phyloP scores from a whole-genome alignment of 2,888 invertebrate genomes.

The Mythimna pallens region DNA sequence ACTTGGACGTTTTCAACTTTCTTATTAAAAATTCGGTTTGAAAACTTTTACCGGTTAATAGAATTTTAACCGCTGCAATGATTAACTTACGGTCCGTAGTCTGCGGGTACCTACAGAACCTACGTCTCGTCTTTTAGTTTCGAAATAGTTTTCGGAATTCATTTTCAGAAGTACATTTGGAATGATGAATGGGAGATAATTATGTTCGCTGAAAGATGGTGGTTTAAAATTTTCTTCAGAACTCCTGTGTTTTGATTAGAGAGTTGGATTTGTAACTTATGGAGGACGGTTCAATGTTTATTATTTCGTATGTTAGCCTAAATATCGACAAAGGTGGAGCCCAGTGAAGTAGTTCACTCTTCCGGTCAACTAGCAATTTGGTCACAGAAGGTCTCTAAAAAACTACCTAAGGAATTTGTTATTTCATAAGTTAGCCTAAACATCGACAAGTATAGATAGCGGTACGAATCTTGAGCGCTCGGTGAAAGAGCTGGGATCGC shows the following conservation, averaged over 20 bases:
- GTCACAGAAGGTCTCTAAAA: neutral
- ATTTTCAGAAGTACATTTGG: conserved; percentile 59
- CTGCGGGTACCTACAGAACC: conserved; percentile 37
- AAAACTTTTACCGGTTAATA: conserved; percentile 78
- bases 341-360: neutral
- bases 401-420: too few species aligned
- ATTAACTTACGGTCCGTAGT: conserved; percentile 73
- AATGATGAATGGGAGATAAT: conserved; percentile 57
- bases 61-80: conserved; percentile 82
- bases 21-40: conserved; percentile 85
- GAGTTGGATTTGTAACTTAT: neutral
- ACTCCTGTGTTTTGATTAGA: conserved; percentile 31
- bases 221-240: conserved; percentile 24
- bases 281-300: neutral
- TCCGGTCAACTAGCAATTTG: neutral
- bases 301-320: neutral
- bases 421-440: too few species aligned
- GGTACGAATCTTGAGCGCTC: too few species aligned
- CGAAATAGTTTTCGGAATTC: conserved; percentile 63
- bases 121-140: conserved; percentile 64
- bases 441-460: too few species aligned
- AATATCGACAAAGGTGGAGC: too few species aligned
- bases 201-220: conserved; percentile 51
- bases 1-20: conserved; percentile 75
- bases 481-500: too few species aligned